Evolutionary conservation across 53 echinoderm and acorn worm genomes (phyloP).

Genomic region (Arbacia lixula): DNA sequence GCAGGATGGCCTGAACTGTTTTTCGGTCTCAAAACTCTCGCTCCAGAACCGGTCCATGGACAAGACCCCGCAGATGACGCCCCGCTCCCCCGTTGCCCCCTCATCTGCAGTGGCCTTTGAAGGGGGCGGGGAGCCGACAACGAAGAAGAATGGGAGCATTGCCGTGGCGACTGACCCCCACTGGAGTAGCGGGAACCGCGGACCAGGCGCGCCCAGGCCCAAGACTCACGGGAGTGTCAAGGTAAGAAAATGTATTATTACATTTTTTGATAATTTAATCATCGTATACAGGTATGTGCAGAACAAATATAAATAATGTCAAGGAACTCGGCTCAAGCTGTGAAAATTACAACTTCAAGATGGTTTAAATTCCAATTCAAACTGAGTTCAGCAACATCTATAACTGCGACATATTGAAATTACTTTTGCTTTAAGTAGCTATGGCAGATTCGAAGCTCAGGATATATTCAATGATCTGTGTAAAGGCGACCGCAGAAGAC

Average conservation of each 20-base stretch:
- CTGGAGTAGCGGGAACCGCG: not conserved
- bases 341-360: too few relatives aligned
- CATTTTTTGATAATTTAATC: too few relatives aligned
- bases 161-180: not conserved
- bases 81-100: not conserved
- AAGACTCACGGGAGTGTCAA: not conserved
- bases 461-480: too few relatives aligned
- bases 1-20: constrained; percentile 63
- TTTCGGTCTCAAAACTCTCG: constrained; percentile 73
- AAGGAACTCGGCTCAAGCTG: too few relatives aligned
- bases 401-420: too few relatives aligned
- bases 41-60: constrained; percentile 55
- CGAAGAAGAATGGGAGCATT: not conserved
- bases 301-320: too few relatives aligned
- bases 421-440: too few relatives aligned
- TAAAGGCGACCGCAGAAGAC: too few relatives aligned
- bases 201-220: not conserved
- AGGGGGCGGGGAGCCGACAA: not conserved
- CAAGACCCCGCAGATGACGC: constrained; percentile 36
- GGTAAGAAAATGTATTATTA: constrained; percentile 12
- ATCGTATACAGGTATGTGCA: too few relatives aligned
- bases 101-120: not conserved
- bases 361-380: too few relatives aligned
- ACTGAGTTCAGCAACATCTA: too few relatives aligned
- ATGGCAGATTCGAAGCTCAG: too few relatives aligned